phyloP scores from a whole-genome alignment of 2,797 vertebrate genomes.

The Acipenser ruthenus region DNA sequence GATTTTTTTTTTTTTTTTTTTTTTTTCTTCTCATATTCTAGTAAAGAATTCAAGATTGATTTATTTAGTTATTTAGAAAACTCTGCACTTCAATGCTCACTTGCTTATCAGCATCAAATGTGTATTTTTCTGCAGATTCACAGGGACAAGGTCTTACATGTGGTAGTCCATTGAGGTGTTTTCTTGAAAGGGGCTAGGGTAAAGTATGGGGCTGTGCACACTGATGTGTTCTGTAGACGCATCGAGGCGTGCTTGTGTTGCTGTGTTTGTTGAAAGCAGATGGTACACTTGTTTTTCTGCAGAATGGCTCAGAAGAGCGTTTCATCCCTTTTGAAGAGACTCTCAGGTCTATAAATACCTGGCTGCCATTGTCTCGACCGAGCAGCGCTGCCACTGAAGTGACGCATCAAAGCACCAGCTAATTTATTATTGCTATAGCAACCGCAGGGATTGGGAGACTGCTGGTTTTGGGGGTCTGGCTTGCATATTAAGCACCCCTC shows the following conservation, averaged over 20 bases:
- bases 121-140: constrained; percentile 17
- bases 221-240: constrained; percentile 1
- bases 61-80: too few relatives aligned
- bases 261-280: background rate
- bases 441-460: constrained; percentile 19
- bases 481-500: background rate
- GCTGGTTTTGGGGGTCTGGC: constrained; percentile 3
- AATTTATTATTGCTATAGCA: constrained; percentile 25
- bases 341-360: constrained; percentile 32
- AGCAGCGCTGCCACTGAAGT: constrained; percentile 14
- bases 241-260: background rate
- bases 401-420: background rate
- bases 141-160: constrained; percentile 11
- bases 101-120: constrained; percentile 24
- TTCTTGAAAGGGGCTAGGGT: constrained; percentile 2
- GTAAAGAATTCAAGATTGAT: too few relatives aligned
- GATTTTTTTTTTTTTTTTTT: too few relatives aligned
- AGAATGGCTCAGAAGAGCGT: constrained; percentile 11
- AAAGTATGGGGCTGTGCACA: background rate
- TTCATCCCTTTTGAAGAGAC: constrained; percentile 26
- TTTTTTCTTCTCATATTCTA: too few relatives aligned
- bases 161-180: background rate
- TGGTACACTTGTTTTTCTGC: constrained; percentile 24
- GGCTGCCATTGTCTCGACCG: constrained; percentile 25
- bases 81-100: background rate